Percentiles rank a stretch among this genome's conserved stretches.
Evolutionary conservation across 2,888 invertebrate genomes (phyloP).

Genomic region (Strigamia transsilvanica): DNA sequence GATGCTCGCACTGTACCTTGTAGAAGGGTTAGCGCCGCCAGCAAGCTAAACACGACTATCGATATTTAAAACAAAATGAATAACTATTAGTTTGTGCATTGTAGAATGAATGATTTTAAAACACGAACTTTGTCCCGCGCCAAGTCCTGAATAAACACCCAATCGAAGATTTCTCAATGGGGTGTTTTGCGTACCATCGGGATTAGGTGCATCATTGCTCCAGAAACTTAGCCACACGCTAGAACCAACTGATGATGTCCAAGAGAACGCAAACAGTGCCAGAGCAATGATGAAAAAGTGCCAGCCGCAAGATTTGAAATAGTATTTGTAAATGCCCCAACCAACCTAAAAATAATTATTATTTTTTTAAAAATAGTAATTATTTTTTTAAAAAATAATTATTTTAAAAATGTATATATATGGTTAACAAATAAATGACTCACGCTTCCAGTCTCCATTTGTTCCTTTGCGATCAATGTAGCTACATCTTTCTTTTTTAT

Average conservation of each 20-base stretch:
- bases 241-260: slow-evolving; percentile 53
- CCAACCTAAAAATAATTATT: slow-evolving; percentile 33
- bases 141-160: slow-evolving; percentile 66
- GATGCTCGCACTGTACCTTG: slow-evolving; percentile 48
- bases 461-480: slow-evolving; percentile 24
- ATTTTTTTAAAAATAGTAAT: not conserved
- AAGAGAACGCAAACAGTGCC: slow-evolving; percentile 53
- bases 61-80: not conserved
- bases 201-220: slow-evolving; percentile 58
- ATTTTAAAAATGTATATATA: not conserved
- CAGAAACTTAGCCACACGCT: slow-evolving; percentile 61
- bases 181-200: slow-evolving; percentile 57
- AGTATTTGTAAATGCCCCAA: slow-evolving; percentile 41
- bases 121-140: slow-evolving; percentile 62
- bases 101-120: too few relatives aligned
- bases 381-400: not conserved
- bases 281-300: slow-evolving; percentile 46
- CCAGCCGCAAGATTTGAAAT: slow-evolving; percentile 54
- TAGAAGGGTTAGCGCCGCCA: slow-evolving; percentile 1
- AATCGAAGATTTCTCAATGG: slow-evolving; percentile 62
- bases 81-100: too few relatives aligned
- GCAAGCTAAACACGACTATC: not conserved
- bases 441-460: slow-evolving; percentile 52
- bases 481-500: not conserved
- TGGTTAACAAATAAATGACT: not conserved